These are phyloP conservation scores for Diogma glabrata DNA, from an alignment of 2,888 invertebrate genomes.

Conservation along the genomic window DNA sequence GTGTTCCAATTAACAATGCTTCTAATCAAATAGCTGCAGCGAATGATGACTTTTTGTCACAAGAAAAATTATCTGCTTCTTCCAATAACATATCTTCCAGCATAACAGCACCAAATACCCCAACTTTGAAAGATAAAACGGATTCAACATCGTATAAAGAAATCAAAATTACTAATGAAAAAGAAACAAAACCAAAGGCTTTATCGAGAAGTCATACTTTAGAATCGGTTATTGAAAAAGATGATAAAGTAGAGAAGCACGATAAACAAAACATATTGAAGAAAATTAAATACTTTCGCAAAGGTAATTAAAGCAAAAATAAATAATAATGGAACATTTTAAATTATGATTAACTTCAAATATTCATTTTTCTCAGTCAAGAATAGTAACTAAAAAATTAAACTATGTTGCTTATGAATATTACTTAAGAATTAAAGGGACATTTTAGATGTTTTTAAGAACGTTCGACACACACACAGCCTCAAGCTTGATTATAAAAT, in stretches of 20 bases:
- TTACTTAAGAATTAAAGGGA: too few relatives aligned
- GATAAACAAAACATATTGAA: slow-evolving; percentile 12
- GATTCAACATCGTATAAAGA: background rate
- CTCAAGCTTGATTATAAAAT: too few relatives aligned
- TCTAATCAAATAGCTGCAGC: too few relatives aligned
- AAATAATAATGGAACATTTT: too few relatives aligned
- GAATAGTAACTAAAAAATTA: too few relatives aligned
- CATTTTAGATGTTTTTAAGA: too few relatives aligned
- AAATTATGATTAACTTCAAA: too few relatives aligned
- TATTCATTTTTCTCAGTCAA: too few relatives aligned
- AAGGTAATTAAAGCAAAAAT: background rate
- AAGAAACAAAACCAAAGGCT: slow-evolving; percentile 11
- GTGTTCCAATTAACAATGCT: slow-evolving; percentile 23
- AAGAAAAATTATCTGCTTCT: slow-evolving; percentile 15
- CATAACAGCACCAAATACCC: slow-evolving; percentile 18
- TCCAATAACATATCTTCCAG: slow-evolving; percentile 12
- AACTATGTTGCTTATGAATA: too few relatives aligned
- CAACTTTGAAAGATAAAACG: slow-evolving; percentile 14
- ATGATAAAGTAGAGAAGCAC: slow-evolving; percentile 18
- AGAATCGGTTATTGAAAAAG: slow-evolving; percentile 16
- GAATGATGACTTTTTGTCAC: too few relatives aligned
- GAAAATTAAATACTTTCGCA: slow-evolving; percentile 14
- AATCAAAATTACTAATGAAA: slow-evolving; percentile 5
- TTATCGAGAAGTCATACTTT: slow-evolving; percentile 17
- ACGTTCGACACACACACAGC: too few relatives aligned